These are phyloP conservation scores for Oenanthe melanoleuca DNA, from an alignment of 2,113 vertebrate species.

Conservation along the genomic window DNA sequence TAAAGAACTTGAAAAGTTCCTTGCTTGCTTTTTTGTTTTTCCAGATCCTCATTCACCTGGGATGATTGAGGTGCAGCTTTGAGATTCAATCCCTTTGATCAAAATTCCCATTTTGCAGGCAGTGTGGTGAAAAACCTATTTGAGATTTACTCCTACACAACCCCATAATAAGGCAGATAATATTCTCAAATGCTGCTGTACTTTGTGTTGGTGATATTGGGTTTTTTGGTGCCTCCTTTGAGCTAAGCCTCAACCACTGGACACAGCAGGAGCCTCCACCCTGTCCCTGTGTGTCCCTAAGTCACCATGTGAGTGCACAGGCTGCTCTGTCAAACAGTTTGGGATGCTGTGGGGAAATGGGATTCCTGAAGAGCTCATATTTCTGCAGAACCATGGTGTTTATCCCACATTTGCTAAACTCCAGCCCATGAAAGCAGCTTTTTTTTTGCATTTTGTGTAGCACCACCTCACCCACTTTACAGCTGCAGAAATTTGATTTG, in stretches of 20 bases:
- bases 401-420: neutral
- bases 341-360: neutral
- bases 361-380: neutral
- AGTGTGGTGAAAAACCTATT: neutral
- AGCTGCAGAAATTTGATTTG: neutral
- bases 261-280: neutral
- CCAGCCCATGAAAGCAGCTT: neutral
- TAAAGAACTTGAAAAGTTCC: neutral
- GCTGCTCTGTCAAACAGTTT: neutral
- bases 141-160: neutral
- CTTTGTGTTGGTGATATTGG: neutral
- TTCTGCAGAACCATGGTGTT: neutral
- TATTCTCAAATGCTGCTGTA: neutral
- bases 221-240: neutral
- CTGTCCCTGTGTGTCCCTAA: neutral
- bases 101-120: neutral
- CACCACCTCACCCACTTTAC: neutral
- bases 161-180: neutral
- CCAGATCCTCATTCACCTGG: neutral
- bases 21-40: neutral
- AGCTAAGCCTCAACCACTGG: neutral
- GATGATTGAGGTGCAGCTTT: neutral
- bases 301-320: fast-evolving
- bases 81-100: neutral
- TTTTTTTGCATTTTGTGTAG: neutral